These are phyloP conservation scores for Nebria brevicollis DNA, from an alignment of 2,888 invertebrate species.

Conservation along the genomic window DNA sequence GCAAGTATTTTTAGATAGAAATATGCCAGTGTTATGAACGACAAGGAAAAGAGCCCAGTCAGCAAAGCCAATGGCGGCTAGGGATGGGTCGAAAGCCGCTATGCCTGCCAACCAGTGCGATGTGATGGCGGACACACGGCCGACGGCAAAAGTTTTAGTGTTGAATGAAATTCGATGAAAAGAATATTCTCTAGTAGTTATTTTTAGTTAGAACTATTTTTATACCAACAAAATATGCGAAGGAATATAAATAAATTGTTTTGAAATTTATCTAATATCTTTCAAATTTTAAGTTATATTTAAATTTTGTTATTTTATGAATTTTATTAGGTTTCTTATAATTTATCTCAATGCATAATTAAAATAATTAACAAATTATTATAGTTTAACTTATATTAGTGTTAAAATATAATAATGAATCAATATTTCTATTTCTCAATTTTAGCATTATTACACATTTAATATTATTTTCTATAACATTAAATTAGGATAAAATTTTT, in stretches of 20 bases:
- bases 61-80: conserved; percentile 5
- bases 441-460: too few relatives aligned
- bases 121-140: conserved; percentile 11
- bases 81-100: conserved; percentile 6
- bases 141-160: conserved; percentile 6
- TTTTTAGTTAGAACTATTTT: neutral
- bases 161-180: conserved; percentile 5
- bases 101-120: conserved; percentile 30
- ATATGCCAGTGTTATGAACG: neutral
- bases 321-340: neutral
- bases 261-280: neutral
- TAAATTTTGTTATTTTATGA: conserved; percentile 1
- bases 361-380: too few relatives aligned
- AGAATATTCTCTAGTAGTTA: neutral
- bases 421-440: too few relatives aligned
- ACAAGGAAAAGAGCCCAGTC: neutral
- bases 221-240: neutral
- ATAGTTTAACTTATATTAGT: too few relatives aligned
- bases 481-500: too few relatives aligned
- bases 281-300: neutral
- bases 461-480: too few relatives aligned
- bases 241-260: neutral
- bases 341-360: neutral
- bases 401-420: too few relatives aligned
- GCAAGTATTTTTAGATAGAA: neutral